phyloP scores from a whole-genome alignment of 1,140 invertebrate genomes.

The Cyphomyrmex costatus region DNA sequence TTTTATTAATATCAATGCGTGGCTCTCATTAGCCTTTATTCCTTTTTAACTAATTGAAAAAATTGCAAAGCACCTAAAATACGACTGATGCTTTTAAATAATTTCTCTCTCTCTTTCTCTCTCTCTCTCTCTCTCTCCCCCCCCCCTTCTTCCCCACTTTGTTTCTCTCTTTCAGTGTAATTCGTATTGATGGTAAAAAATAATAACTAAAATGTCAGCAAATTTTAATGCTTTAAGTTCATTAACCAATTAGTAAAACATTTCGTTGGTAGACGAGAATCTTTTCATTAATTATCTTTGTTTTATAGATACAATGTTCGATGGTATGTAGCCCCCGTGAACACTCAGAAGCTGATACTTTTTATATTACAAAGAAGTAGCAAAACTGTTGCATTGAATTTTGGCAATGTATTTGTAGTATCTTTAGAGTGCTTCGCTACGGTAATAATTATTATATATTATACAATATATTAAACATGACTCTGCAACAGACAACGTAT shows the following conservation, averaged over 20 bases:
- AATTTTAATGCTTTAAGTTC: not conserved
- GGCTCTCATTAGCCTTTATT: too few species aligned
- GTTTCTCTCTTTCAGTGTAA: not conserved
- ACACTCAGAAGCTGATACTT: slow-evolving; percentile 8
- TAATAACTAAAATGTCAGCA: not conserved
- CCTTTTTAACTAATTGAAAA: too few species aligned
- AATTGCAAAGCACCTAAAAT: too few species aligned
- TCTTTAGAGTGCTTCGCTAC: slow-evolving; percentile 2
- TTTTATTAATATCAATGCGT: too few species aligned
- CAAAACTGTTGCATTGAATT: not conserved
- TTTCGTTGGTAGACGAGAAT: not conserved
- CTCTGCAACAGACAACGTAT: not conserved
- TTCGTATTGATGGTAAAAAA: not conserved
- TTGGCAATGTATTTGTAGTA: not conserved
- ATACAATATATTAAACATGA: not conserved
- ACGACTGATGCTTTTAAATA: not conserved
- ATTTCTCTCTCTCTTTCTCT: not conserved
- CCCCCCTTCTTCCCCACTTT: too few species aligned
- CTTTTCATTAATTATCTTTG: not conserved
- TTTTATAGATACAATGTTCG: not conserved
- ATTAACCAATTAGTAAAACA: not conserved
- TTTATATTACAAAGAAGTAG: slow-evolving; percentile 1
- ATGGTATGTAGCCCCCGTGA: not conserved
- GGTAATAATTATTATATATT: not conserved
- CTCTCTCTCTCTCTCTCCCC: too few species aligned